A percentile compares a stretch with the other conserved stretches of the same genome.
Evolutionary conservation across 2,888 invertebrate genomes (phyloP).

Genomic region (Gastrophysa polygoni): DNA sequence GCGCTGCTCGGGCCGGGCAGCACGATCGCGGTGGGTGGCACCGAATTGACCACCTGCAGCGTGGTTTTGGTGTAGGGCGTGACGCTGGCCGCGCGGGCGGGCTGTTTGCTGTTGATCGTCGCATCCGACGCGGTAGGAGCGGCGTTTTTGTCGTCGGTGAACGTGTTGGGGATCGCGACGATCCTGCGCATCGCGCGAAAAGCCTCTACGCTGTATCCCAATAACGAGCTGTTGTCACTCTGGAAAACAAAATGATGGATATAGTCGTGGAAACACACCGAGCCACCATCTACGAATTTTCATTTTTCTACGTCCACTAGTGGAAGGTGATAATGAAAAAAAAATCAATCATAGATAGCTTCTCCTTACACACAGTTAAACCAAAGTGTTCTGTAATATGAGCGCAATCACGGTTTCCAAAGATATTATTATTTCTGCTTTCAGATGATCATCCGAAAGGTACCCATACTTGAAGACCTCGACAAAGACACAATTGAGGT

Average conservation of each 20-base stretch:
- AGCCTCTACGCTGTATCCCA: conserved; percentile 40
- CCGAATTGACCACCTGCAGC: conserved; percentile 18
- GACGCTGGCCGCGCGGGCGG: not conserved
- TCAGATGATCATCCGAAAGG: no score
- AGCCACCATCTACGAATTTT: no score
- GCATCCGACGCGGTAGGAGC: not conserved
- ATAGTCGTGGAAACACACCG: not conserved
- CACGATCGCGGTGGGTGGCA: not conserved
- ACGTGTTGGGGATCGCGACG: conserved; percentile 23
- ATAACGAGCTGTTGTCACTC: conserved; percentile 4
- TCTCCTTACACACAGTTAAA: no score
- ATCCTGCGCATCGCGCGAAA: conserved; percentile 34
- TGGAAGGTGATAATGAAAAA: no score
- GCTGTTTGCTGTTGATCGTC: not conserved
- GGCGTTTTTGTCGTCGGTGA: conserved; percentile 9
- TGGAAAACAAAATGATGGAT: not conserved
- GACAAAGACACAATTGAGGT: no score
- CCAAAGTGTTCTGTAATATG: no score
- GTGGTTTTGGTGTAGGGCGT: conserved; percentile 12
- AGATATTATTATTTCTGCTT: no score
- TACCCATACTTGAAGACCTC: no score
- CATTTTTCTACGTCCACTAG: no score
- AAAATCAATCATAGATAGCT: no score
- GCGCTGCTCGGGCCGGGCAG: not conserved
- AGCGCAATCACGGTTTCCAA: no score